These are phyloP conservation scores for Acestrorhynchus altus DNA, from an alignment of 2,797 vertebrate species.

Conservation along the genomic window DNA sequence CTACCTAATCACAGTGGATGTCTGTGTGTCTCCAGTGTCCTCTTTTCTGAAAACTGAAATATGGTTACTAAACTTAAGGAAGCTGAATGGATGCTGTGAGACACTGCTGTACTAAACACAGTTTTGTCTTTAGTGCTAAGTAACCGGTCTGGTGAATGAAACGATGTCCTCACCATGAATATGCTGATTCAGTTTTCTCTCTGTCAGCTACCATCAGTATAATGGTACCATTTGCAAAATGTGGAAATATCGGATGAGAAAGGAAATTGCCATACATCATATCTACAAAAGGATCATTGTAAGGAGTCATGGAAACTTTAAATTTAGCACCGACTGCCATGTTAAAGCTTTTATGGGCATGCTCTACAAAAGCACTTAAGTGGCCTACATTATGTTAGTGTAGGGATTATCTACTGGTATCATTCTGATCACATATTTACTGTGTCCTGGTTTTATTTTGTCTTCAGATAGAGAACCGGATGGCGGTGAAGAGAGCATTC, in stretches of 20 bases:
- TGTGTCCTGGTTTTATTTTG: slow-evolving; percentile 16
- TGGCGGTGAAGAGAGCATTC: slow-evolving; percentile 95
- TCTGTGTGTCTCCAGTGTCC: too few species aligned
- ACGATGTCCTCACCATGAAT: slow-evolving; percentile 20
- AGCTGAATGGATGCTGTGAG: not conserved
- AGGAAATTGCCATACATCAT: not conserved
- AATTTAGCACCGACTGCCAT: not conserved
- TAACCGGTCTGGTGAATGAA: slow-evolving; percentile 7
- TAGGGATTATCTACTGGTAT: not conserved
- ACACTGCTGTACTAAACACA: not conserved
- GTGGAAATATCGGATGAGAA: not conserved
- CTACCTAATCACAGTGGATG: too few species aligned
- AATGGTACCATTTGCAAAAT: not conserved
- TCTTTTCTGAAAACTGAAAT: too few species aligned
- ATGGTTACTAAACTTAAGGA: too few species aligned
- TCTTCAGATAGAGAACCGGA: slow-evolving; percentile 91
- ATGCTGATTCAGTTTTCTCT: not conserved
- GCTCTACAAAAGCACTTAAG: not conserved
- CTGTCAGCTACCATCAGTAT: slow-evolving; percentile 10
- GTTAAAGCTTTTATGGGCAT: not conserved
- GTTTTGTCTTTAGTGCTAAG: slow-evolving; percentile 7
- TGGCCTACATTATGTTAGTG: not conserved
- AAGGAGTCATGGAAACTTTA: not conserved
- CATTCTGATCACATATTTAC: not conserved
- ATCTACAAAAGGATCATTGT: slow-evolving; percentile 35